phyloP scores from a whole-genome alignment of 2,113 vertebrate genomes.

The Pithys albifrons region DNA sequence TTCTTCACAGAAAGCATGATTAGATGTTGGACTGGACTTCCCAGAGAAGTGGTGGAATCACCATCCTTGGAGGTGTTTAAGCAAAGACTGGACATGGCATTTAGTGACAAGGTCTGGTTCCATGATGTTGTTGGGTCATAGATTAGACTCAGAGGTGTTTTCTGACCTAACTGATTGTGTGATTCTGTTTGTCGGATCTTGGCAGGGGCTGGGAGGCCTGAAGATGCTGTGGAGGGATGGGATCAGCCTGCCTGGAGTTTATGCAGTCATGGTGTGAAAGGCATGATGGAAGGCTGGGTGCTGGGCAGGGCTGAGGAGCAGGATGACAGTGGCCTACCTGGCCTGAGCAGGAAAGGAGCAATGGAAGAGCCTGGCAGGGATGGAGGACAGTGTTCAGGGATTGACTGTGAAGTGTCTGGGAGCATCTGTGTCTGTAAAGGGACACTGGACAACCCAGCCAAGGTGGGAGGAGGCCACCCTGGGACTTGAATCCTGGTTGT shows the following conservation, averaged over 20 bases:
- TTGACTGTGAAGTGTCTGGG: neutral
- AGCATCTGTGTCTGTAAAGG: neutral
- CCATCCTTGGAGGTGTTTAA: neutral
- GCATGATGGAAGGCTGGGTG: neutral
- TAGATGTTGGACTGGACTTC: neutral
- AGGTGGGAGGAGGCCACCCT: neutral
- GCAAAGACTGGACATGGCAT: neutral
- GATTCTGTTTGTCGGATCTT: neutral
- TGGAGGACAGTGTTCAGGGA: neutral
- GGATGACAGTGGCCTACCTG: neutral
- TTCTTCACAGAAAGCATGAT: neutral
- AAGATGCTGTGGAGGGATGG: fast-evolving
- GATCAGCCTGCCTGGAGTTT: neutral
- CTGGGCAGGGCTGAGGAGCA: neutral
- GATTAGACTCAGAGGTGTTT: neutral
- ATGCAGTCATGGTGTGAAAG: neutral
- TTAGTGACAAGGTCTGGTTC: neutral
- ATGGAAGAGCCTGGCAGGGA: neutral
- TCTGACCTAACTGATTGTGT: neutral
- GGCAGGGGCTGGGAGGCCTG: neutral
- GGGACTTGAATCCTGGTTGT: neutral
- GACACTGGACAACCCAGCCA: neutral
- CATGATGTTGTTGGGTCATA: neutral
- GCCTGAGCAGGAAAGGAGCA: neutral
- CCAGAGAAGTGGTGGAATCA: neutral